Evolutionary conservation across 2,797 vertebrate genomes (phyloP), one percentile per base, ranked within the genome.

Genomic region (Acestrorhynchus altus): DNA sequence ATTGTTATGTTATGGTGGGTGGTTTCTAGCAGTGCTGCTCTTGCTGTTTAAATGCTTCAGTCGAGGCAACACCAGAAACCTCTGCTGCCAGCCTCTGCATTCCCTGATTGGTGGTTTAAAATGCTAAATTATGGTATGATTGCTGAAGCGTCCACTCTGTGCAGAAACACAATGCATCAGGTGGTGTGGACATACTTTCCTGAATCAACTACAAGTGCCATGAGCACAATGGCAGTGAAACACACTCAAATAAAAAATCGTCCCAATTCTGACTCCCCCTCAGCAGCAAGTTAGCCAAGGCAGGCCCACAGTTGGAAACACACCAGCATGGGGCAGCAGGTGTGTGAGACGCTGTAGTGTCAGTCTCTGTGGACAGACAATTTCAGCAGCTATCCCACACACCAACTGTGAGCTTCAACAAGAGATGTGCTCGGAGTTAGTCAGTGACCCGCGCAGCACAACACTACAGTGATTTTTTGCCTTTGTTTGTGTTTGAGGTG

Each of bases 401-500:
- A 79, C 73, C 68, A 79, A 63, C 74, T 76, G 76, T 72, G 63
- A 68, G 63, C 51, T 67, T 68, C 20, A 20, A 64, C 31, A 54
- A 28, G 15, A 44, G 24, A 52, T 18, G 57, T 39, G 5, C 59
- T 69, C 40, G 39, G 40, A 56, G 40, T 63, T 26, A 68, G 63
- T n/a, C 60, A 47, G 64, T 26, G 42, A 66, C 20, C 42, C 0
- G 4, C 78, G 16, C 6, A 46, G 39, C 65, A 46, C 13, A 65
- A 74, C 72, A 65, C 8, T 16, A 4, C 22, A 13, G 8, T 20
- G 18, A 60, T 35, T 16, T 6, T 60, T 18, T 9, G 16, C 57
- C 28, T 57, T 57, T 60, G 57, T 35, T 60, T 60, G 57, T 16
- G 10, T 56, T 11, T 10, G 10, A 56, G 3, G 28, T 16, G 35